Base-by-base conservation (phyloP, 37 sponge, comb jelly and placozoan genomes). In the Aplysina aerophoba region DNA sequence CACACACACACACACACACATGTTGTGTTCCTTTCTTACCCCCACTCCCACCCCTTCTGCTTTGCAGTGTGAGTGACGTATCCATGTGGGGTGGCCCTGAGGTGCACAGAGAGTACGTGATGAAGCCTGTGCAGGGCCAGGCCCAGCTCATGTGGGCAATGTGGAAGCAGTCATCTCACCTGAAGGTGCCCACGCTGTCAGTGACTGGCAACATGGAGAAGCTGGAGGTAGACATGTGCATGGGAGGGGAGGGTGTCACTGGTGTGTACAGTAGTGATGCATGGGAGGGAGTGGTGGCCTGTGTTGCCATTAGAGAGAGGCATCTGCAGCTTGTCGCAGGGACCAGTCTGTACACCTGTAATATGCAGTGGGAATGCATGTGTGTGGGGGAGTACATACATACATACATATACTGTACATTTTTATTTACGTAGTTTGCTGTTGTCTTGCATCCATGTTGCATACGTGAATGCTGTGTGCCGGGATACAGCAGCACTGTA, bases 41-140 rank as follows among this genome's bases (percentile, higher is more conserved):
- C n/a, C n/a, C n/a, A n/a, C n/a, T n/a, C n/a, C n/a, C n/a, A n/a
- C n/a, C 6, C 3, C 50, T 4, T 25, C 25, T 22, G 4, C 12
- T 62, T 6, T 62, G 63, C 34, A 69, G 71, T 34, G 71, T 69
- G 71, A 28, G 34, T n/a, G 71, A 69, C 6, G 71, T 69, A 35
- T 69, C 17, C 71, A 69, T 33, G 71, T 69, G 71, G 71, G 30
- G 34, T 16, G 71, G 30, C 34, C 71, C 71, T 30, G 6, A 16
- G 17, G 34, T 69, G 31, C 17, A 30, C 2, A 69, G 30, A 35
- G 4, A n/a, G 71, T 16, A 17, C 33, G 34, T 69, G 34, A 31
- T 69, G 31, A 1, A n/a, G 19, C 71, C 71, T 16, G 8, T 69
- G 71, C 17, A 34, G 33, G 71, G 17, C 17, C 34, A 28, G 71